Evolutionary conservation across 2,888 invertebrate genomes (phyloP), one percentile per base, ranked within the genome.

Genomic region (Mythimna loreyi): DNA sequence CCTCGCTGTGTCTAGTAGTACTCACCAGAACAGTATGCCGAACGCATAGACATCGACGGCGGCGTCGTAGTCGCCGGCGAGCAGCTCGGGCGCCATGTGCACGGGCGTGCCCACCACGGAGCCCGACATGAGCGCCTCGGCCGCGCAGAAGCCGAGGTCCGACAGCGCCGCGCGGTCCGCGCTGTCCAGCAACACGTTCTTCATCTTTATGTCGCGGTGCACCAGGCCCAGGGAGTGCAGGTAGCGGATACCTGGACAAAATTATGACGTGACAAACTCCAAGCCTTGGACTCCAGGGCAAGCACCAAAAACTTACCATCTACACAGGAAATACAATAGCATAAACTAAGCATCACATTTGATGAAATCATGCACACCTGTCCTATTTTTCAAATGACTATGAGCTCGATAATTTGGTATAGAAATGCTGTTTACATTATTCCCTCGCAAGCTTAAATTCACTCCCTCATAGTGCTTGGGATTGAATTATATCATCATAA

Each of bases 21-120:
- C 30, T 62, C n/a, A 95, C 98, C 98, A 98, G 92, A 98, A 98
- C 50, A 98, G 93, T 72, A 99, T 98, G 7, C 98, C 98, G 89
- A 99, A 98, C 1, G 98, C 98, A 88, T 98, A 99, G 0, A 98
- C 98, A 87, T 99, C 98, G 11, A 99, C 98, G 72, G 97, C 97
- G 74, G 97, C 97, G 88, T 98, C 98, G 86, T 98, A 98, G 75
- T 97, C 97, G 0, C 98, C 98, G 19, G 97, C 97, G 72, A 98
- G 96, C 61, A 99, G 95, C 91, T 99, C 98, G 0, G 99, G 99
- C 16, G 98, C 98, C 98, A 99, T 98, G 91, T 99, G 98, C 70
- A 98, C 98, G 0, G 98, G 99, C 5, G 98, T 98, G 56, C 98
- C 98, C 30, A 98, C 98, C 73, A 98, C 97, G 75, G 98, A 98